Conservation (phyloP, 2,797 vertebrate species). For the Capromys pilorides region DNA sequence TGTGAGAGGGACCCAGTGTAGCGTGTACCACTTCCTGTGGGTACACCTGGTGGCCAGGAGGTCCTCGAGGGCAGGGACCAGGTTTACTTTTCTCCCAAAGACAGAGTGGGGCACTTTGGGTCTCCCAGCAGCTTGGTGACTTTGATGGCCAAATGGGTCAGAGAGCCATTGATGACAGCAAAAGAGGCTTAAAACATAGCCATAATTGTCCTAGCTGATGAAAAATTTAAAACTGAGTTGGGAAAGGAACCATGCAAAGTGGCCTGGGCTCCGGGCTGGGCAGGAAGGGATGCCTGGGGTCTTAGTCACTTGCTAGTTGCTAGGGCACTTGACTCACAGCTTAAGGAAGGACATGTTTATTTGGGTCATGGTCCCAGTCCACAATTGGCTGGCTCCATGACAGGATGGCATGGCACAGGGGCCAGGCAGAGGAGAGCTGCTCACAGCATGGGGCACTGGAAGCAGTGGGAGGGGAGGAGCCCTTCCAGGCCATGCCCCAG, state of each 20-base stretch:
- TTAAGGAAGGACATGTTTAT: not conserved
- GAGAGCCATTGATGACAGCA: not conserved
- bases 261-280: accelerated
- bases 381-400: not conserved
- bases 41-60: accelerated
- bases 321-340: not conserved
- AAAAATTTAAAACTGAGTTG: not conserved
- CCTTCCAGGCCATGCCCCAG: too few relatives aligned
- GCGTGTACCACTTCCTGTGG: accelerated
- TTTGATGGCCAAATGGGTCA: not conserved
- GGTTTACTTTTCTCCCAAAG: not conserved
- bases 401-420: not conserved
- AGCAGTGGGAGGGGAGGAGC: not conserved
- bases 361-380: not conserved
- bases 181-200: not conserved
- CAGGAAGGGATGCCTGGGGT: not conserved
- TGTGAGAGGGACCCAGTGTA: accelerated
- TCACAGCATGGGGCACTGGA: not conserved
- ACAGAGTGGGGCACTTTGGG: accelerated
- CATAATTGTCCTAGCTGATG: not conserved
- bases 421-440: not conserved
- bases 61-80: not conserved
- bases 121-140: not conserved
- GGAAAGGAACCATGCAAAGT: not conserved
- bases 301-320: not conserved